Base-by-base conservation (phyloP, 2,888 invertebrate species). In the Heteropelma amictum region DNA sequence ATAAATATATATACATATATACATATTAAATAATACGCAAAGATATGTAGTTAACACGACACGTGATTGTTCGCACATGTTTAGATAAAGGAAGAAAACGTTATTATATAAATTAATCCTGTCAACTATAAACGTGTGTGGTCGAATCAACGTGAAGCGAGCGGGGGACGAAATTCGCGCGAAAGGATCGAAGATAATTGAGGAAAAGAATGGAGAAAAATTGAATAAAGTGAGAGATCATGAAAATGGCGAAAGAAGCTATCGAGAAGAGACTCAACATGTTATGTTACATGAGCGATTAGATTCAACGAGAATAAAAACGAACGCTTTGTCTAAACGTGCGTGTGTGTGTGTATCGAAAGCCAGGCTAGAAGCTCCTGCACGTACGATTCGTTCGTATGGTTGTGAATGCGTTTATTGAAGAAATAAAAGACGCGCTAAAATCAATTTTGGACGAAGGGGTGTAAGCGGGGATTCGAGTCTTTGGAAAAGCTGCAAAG, bases 61-160 rank as follows among this genome's bases (percentile, higher is more conserved):
- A 83, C 85, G 85, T 87, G 87, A 88, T 87, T 87, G 86, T 88
- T 87, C 85, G 86, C 87, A 87, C 87, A 83, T 86, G 86, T 83
- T 87, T 87, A 87, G 83, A 82, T 83, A 81, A 82, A 81, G 72
- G 64, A 54, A 72, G 67, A 47, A 73, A n/a, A n/a, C n/a, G n/a
- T 65, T 63, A 72, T 67, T 67, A 67, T 63, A 51, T 33, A 61
- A 33, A 72, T 23, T 35, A 68, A 69, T 76, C 54, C 58, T 53
- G 61, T 61, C 58, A 69, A 72, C 45, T 58, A 71, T 69, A 70
- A 38, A 71, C 33, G 63, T 35, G 51, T 56, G 75, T 53, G 28
- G 74, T 79, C 78, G 56, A 58, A 35, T 58, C 54, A 42, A 61
- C 60, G 53, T 42, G 54, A 65, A 76, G 72, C 75, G 17, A 76